A percentile compares a stretch with the other conserved stretches of the same genome.
phyloP scores from a whole-genome alignment of 2,888 invertebrate genomes.

The Athalia circularis region DNA sequence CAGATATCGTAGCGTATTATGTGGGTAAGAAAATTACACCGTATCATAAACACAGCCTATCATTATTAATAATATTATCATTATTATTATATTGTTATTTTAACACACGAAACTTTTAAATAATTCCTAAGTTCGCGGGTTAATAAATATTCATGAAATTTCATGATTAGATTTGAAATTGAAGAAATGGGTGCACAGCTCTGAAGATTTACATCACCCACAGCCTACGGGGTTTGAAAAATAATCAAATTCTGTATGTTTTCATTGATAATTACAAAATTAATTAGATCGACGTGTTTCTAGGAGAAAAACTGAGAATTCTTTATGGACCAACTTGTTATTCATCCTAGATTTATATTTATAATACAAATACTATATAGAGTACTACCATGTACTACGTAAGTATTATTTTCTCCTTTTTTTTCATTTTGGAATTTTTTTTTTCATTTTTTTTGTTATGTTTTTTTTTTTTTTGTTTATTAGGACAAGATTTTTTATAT shows the following conservation, averaged over 20 bases:
- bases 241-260: no score
- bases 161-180: background rate
- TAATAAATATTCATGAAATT: conserved; percentile 5
- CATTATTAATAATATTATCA: conserved; percentile 43
- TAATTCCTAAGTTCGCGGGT: background rate
- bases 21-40: conserved; percentile 45
- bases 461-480: conserved; percentile 24
- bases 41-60: conserved; percentile 56
- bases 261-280: no score
- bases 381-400: background rate
- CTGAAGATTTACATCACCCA: no score
- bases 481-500: conserved; percentile 46
- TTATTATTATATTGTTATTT: conserved; percentile 13
- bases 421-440: no score
- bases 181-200: background rate
- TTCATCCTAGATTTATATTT: background rate
- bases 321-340: background rate
- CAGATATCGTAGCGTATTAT: conserved; percentile 13
- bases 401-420: background rate
- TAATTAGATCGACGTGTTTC: no score
- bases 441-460: no score
- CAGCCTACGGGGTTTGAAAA: no score
- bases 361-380: conserved; percentile 1
- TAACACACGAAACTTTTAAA: conserved; percentile 10
- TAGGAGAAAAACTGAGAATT: no score